phyloP scores from a whole-genome alignment of 1,140 invertebrate genomes.

The Tetramorium alpestre region DNA sequence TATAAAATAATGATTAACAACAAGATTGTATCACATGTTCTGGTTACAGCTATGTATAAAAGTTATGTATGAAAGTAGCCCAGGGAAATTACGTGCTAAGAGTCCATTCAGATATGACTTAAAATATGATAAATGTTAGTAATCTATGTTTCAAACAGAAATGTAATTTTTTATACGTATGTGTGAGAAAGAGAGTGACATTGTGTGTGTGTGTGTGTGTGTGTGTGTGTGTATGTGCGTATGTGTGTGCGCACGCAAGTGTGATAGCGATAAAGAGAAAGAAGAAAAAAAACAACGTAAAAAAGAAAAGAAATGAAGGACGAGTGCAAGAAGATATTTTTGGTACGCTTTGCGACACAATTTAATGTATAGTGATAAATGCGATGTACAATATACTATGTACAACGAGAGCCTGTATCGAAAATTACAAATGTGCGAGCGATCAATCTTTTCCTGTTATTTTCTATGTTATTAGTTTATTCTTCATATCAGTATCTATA shows the following conservation, averaged over 20 bases:
- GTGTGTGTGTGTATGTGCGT: background rate
- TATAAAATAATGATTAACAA: constrained; percentile 2
- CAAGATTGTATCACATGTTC: constrained; percentile 14
- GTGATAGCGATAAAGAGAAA: constrained; percentile 1
- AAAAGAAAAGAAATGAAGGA: background rate
- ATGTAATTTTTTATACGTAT: constrained; percentile 55
- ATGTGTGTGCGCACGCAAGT: background rate
- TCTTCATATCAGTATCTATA: constrained; percentile 76
- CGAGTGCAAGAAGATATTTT: constrained; percentile 26
- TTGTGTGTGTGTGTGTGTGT: background rate
- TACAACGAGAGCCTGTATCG: constrained; percentile 67
- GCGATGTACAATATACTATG: constrained; percentile 78
- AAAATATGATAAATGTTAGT: constrained; percentile 32
- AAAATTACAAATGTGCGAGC: constrained; percentile 66
- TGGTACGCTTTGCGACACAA: constrained; percentile 56
- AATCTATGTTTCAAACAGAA: constrained; percentile 29
- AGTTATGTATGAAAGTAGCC: background rate
- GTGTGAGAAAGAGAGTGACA: background rate
- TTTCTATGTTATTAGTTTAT: constrained; percentile 77
- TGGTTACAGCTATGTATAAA: constrained; percentile 1
- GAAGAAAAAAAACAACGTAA: background rate
- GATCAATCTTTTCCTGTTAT: constrained; percentile 77
- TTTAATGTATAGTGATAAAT: constrained; percentile 75
- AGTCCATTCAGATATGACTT: constrained; percentile 7
- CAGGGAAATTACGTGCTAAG: background rate